Percentiles rank a stretch among this genome's conserved stretches.
Conservation (phyloP, 1,140 invertebrate genomes). For the Diachasma alloeum region DNA sequence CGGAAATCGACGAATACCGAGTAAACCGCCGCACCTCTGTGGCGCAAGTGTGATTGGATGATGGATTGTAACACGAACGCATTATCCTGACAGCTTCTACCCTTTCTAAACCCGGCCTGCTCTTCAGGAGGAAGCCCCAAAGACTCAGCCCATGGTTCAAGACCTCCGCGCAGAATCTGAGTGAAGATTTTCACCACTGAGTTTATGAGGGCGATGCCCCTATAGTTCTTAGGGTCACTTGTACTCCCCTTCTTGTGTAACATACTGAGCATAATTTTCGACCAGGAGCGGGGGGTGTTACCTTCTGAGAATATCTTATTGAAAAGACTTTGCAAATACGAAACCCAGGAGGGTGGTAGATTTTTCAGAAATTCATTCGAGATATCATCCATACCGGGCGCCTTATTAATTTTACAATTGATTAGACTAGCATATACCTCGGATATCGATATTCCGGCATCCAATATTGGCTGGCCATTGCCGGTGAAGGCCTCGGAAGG, state of each 20-base stretch:
- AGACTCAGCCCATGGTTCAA: neutral
- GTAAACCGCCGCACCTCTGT: neutral
- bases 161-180: neutral
- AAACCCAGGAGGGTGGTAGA: neutral
- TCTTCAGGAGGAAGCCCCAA: conserved; percentile 9
- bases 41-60: neutral
- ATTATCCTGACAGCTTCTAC: neutral
- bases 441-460: neutral
- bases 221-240: neutral
- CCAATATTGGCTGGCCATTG: too few species aligned
- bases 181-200: neutral
- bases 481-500: too few species aligned
- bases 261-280: neutral
- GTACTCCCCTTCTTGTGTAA: neutral
- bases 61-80: neutral
- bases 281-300: neutral
- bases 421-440: neutral
- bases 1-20: neutral
- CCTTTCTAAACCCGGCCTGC: too few species aligned
- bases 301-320: neutral
- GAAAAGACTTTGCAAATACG: neutral
- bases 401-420: neutral
- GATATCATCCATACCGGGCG: neutral
- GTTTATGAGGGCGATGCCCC: neutral
- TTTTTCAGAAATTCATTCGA: neutral